Percentiles rank a stretch among this genome's conserved stretches.
Evolutionary conservation across 2,113 vertebrate species (phyloP).

Genomic region (Acrocephalus kingi): DNA sequence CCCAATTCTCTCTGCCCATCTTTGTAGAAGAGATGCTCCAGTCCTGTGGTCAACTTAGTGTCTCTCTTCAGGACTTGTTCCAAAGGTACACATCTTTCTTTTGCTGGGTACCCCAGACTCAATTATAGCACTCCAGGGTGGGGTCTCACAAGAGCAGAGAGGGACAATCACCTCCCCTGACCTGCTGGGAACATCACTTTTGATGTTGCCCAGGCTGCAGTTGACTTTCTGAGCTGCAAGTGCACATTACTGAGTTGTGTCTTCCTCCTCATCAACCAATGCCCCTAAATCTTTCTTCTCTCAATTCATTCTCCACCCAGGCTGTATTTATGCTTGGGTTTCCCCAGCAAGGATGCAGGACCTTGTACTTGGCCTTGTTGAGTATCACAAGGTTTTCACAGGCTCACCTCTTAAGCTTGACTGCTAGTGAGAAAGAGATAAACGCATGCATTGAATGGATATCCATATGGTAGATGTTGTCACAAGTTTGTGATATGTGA

Average conservation of each 20-base stretch:
- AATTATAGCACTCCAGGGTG: neutral
- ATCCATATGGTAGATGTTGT: neutral
- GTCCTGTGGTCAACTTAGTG: neutral
- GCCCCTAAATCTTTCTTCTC: neutral
- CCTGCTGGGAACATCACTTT: neutral
- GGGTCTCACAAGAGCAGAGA: neutral
- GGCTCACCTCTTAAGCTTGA: neutral
- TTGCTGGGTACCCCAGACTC: neutral
- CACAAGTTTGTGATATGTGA: neutral
- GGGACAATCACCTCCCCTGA: neutral
- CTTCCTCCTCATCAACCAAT: neutral
- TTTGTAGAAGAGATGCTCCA: neutral
- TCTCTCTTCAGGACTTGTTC: neutral
- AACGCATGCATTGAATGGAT: neutral
- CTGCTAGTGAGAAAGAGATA: neutral
- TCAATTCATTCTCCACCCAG: neutral
- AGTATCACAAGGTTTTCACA: neutral
- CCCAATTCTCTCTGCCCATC: neutral
- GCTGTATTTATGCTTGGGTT: neutral
- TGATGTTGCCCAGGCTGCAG: neutral
- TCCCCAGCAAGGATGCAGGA: neutral
- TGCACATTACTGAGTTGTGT: no score
- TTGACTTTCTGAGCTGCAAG: neutral
- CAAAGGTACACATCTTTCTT: neutral
- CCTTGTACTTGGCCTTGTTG: neutral